A percentile compares a stretch with the other conserved stretches of the same genome.
Evolutionary conservation across 1,140 invertebrate species (phyloP).

Genomic region (Adoxophyes honmai): DNA sequence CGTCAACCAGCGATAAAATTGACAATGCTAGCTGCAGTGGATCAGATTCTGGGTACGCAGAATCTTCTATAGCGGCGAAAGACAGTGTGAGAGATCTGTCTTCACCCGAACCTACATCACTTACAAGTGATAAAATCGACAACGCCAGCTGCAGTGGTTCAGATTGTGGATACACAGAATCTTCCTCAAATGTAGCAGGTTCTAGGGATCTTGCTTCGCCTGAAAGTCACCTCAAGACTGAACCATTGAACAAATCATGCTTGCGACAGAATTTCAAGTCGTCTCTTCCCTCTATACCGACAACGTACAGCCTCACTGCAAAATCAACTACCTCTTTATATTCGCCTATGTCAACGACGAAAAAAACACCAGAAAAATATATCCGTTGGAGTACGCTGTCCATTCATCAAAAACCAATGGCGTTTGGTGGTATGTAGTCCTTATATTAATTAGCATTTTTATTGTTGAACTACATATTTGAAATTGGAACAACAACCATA

Average conservation of each 20-base stretch:
- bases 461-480: too few relatives aligned
- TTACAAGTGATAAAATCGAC: constrained; percentile 37
- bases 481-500: too few relatives aligned
- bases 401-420: constrained; percentile 3
- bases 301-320: constrained; percentile 29
- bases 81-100: constrained; percentile 31
- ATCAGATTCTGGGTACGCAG: constrained; percentile 56
- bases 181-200: constrained; percentile 20
- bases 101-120: constrained; percentile 23
- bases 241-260: constrained; percentile 6
- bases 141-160: constrained; percentile 44
- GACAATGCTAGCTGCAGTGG: constrained; percentile 43
- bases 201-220: constrained; percentile 31
- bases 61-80: constrained; percentile 36
- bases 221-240: constrained; percentile 19
- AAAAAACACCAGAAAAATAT: constrained; percentile 32
- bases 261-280: constrained; percentile 28
- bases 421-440: constrained; percentile 7
- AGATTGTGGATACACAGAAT: constrained; percentile 56
- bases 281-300: constrained; percentile 30
- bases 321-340: constrained; percentile 31
- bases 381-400: constrained; percentile 48
- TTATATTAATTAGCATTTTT: not conserved
- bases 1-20: constrained; percentile 32
- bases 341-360: constrained; percentile 19